These are phyloP conservation scores for Nomada flava DNA, from an alignment of 2,888 invertebrate genomes.

Conservation along the genomic window DNA sequence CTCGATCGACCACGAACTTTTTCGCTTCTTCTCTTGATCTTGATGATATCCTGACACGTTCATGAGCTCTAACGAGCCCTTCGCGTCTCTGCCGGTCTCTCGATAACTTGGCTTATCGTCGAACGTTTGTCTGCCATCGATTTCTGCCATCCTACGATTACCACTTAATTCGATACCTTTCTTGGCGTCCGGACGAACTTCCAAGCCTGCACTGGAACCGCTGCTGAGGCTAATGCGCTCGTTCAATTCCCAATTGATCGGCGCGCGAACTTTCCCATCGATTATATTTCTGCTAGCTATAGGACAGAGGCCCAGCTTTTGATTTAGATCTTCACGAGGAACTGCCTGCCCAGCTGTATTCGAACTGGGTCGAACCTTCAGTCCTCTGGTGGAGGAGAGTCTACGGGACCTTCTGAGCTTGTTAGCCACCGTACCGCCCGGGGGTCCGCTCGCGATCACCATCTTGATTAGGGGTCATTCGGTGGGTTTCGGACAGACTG, in stretches of 20 bases:
- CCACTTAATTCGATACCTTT: slow-evolving; percentile 75
- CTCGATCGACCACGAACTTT: slow-evolving; percentile 55
- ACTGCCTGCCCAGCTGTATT: slow-evolving; percentile 42
- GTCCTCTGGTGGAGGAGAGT: slow-evolving; percentile 79
- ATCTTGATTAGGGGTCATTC: slow-evolving; percentile 51
- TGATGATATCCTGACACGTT: slow-evolving; percentile 76
- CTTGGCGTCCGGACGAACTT: slow-evolving; percentile 73
- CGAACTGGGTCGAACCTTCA: slow-evolving; percentile 56
- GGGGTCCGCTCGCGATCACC: slow-evolving; percentile 64
- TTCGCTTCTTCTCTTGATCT: slow-evolving; percentile 56
- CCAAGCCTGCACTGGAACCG: slow-evolving; percentile 78
- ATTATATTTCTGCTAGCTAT: slow-evolving; percentile 49
- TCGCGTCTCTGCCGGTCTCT: slow-evolving; percentile 15
- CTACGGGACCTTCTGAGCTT: slow-evolving; percentile 79
- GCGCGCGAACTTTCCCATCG: slow-evolving; percentile 35
- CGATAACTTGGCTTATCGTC: slow-evolving; percentile 20
- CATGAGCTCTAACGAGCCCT: slow-evolving; percentile 71
- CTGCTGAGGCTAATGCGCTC: slow-evolving; percentile 82
- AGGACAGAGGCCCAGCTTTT: slow-evolving; percentile 60
- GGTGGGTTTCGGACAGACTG: background rate
- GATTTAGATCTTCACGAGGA: slow-evolving; percentile 58
- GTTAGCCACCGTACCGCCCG: slow-evolving; percentile 31
- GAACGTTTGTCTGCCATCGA: slow-evolving; percentile 27
- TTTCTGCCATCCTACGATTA: slow-evolving; percentile 56
- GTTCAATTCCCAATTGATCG: slow-evolving; percentile 82